Conservation (phyloP, 2,113 vertebrate species). For the Nannobrachium achirus region DNA sequence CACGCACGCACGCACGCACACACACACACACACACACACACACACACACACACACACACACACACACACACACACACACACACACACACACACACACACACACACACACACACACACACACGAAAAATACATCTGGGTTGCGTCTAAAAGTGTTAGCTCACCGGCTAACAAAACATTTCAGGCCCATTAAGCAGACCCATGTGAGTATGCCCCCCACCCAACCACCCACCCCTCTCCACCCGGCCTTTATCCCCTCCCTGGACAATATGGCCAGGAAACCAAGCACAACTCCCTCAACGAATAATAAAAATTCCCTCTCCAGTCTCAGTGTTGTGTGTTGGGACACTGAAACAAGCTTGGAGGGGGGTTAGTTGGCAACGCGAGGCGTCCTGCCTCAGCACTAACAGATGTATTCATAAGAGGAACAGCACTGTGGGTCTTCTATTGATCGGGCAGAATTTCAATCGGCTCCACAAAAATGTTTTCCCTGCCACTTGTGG, state of each 20-base stretch:
- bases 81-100: background rate
- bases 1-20: too few relatives aligned
- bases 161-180: slow-evolving; percentile 76
- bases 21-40: too few relatives aligned
- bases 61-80: too few relatives aligned
- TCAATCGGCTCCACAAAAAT: slow-evolving; percentile 1
- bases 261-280: slow-evolving; percentile 66
- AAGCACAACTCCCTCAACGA: slow-evolving; percentile 59
- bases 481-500: background rate
- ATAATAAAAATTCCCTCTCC: slow-evolving; percentile 33
- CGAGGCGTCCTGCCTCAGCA: slow-evolving; percentile 14
- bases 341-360: slow-evolving; percentile 48
- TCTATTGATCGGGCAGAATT: slow-evolving; percentile 16
- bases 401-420: slow-evolving; percentile 31
- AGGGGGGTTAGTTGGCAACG: slow-evolving; percentile 20
- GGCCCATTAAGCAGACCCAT: slow-evolving; percentile 71
- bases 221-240: slow-evolving; percentile 16
- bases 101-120: slow-evolving; percentile 48
- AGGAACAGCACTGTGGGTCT: slow-evolving; percentile 16
- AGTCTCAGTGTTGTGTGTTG: background rate
- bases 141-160: slow-evolving; percentile 69
- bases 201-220: slow-evolving; percentile 36
- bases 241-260: slow-evolving; percentile 7
- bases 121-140: slow-evolving; percentile 65
- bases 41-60: too few relatives aligned